Conservation (phyloP, 2,797 vertebrate genomes). For the Mormyrops attenuatus region DNA sequence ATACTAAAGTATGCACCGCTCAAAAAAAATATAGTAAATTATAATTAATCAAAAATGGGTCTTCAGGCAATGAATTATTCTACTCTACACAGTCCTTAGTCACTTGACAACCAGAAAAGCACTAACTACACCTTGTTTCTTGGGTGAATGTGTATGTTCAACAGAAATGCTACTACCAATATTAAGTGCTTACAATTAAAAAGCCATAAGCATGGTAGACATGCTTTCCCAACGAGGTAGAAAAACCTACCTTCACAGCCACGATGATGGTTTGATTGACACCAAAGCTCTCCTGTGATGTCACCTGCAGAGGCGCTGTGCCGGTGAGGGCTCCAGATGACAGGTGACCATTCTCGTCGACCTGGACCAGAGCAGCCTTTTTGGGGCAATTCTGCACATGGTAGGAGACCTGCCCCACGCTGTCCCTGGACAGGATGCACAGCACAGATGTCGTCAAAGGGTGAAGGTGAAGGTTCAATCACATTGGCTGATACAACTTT, state of each 20-base stretch:
- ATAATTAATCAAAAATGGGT: background rate
- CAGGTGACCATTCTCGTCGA: slow-evolving; percentile 78
- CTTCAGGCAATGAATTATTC: background rate
- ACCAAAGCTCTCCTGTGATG: slow-evolving; percentile 81
- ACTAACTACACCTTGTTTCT: background rate
- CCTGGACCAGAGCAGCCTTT: slow-evolving; percentile 63
- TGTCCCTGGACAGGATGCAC: slow-evolving; percentile 63
- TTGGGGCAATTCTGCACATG: slow-evolving; percentile 69
- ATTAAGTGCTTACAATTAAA: background rate
- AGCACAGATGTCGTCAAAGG: background rate
- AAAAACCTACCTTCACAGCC: slow-evolving; percentile 76
- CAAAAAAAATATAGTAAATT: background rate
- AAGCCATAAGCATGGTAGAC: background rate
- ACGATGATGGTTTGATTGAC: slow-evolving; percentile 83
- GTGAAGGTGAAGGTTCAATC: background rate
- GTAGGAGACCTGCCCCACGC: slow-evolving; percentile 71
- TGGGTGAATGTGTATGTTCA: background rate
- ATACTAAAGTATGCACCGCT: background rate
- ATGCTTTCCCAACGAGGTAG: background rate
- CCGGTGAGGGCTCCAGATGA: slow-evolving; percentile 73
- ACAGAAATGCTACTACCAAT: background rate
- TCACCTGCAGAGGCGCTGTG: slow-evolving; percentile 72
- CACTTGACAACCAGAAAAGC: background rate
- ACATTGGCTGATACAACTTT: background rate
- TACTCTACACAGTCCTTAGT: background rate